phyloP scores from a whole-genome alignment of 2,113 vertebrate genomes.

The Anser cygnoides region DNA sequence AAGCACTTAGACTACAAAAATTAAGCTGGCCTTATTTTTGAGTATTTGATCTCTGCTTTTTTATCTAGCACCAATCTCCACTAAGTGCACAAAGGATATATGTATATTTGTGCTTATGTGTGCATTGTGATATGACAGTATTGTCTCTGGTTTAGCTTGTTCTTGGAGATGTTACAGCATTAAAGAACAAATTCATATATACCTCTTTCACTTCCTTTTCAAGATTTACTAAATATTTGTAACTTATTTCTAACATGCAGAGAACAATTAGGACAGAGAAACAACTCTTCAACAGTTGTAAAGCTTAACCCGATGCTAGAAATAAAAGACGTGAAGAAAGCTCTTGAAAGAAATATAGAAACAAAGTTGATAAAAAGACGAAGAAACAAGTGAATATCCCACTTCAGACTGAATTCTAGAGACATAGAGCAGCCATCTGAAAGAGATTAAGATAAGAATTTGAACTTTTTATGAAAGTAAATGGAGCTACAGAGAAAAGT shows the following conservation, averaged over 20 bases:
- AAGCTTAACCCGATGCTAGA: neutral
- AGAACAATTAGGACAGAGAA: neutral
- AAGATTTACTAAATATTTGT: neutral
- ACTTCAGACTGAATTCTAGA: neutral
- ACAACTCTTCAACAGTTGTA: neutral
- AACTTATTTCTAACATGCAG: neutral
- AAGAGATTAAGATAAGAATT: neutral
- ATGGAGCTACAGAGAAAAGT: neutral
- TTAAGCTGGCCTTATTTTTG: neutral
- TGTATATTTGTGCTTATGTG: neutral
- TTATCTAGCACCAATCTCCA: neutral
- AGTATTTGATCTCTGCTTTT: neutral
- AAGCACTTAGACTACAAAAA: neutral
- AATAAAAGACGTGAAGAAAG: neutral
- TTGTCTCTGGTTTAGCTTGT: neutral
- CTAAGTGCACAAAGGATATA: too few relatives aligned
- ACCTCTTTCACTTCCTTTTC: neutral
- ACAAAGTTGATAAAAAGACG: neutral
- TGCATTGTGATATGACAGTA: fast-evolving
- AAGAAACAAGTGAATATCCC: neutral
- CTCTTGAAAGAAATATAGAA: neutral
- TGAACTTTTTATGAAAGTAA: slow-evolving; percentile 8
- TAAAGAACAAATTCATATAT: neutral
- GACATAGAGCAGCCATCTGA: neutral
- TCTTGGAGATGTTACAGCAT: neutral